A percentile compares a stretch with the other conserved stretches of the same genome.
Conservation (phyloP, 2,113 vertebrate genomes). For the Aldabrachelys gigantea region DNA sequence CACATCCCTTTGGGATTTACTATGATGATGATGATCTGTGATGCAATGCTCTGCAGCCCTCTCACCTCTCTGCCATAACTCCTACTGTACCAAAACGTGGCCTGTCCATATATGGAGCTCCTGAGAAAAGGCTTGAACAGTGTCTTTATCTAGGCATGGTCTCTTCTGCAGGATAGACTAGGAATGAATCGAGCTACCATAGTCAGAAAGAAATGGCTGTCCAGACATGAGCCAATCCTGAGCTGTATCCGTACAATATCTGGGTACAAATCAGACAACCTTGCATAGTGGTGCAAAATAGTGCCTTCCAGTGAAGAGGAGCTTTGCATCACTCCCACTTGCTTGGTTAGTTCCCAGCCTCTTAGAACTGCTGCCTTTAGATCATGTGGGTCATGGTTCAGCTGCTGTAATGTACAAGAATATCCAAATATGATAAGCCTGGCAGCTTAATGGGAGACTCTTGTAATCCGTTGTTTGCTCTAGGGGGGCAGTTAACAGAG, state of each 20-base stretch:
- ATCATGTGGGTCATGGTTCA: neutral
- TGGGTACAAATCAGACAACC: fast-evolving
- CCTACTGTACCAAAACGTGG: neutral
- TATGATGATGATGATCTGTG: neutral
- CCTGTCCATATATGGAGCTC: neutral
- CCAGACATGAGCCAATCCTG: neutral
- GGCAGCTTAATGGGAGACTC: neutral
- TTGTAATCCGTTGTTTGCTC: neutral
- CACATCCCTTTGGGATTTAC: neutral
- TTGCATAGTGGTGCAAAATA: neutral
- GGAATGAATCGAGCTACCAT: neutral
- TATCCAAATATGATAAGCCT: neutral
- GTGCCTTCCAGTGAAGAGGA: neutral
- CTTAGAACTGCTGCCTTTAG: neutral
- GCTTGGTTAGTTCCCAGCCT: neutral
- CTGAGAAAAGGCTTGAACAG: neutral
- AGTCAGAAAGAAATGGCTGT: neutral
- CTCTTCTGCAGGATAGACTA: neutral
- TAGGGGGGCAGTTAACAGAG: neutral
- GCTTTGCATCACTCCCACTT: fast-evolving
- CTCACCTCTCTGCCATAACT: neutral
- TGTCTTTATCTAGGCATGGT: neutral
- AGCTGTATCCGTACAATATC: neutral
- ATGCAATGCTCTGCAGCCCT: neutral
- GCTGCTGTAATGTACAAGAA: neutral